These are phyloP conservation scores for Micoletzkya japonica DNA, from an alignment of 2,888 invertebrate genomes.

Conservation along the genomic window DNA sequence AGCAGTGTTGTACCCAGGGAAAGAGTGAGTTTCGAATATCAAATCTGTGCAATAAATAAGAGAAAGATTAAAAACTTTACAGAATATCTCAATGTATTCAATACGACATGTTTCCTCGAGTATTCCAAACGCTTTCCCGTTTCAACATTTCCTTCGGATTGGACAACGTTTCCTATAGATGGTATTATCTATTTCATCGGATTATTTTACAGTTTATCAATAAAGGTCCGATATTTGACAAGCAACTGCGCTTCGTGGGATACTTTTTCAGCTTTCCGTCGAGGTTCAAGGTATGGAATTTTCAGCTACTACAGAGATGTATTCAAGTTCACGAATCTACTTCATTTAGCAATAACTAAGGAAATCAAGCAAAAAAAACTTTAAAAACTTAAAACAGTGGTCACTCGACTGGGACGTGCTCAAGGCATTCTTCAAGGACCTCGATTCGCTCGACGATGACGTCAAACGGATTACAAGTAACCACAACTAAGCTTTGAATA, in stretches of 20 bases:
- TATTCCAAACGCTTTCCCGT: slow-evolving; percentile 21
- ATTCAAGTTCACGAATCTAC: no score
- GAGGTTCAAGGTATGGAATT: slow-evolving; percentile 8
- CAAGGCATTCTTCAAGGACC: slow-evolving; percentile 18
- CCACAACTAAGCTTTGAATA: background rate
- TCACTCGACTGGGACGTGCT: slow-evolving; percentile 23
- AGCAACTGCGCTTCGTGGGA: slow-evolving; percentile 11
- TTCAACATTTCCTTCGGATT: slow-evolving; percentile 23
- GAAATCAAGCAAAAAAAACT: background rate
- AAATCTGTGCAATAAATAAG: no score
- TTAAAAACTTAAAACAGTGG: background rate
- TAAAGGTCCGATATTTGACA: slow-evolving; percentile 22
- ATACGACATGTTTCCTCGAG: slow-evolving; percentile 16
- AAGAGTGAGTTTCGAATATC: background rate
- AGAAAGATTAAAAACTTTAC: no score
- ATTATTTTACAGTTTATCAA: background rate
- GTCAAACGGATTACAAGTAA: slow-evolving; percentile 4
- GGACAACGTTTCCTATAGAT: slow-evolving; percentile 27
- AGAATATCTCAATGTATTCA: slow-evolving; percentile 6
- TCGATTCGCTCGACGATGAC: background rate
- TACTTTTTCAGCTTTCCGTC: slow-evolving; percentile 27
- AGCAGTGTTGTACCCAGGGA: background rate
- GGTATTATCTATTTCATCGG: background rate
- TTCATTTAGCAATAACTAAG: no score
- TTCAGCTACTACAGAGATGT: background rate